Evolutionary conservation across 2,888 invertebrate genomes (phyloP), one percentile per base, ranked within the genome.

Genomic region (Germaria angustata): DNA sequence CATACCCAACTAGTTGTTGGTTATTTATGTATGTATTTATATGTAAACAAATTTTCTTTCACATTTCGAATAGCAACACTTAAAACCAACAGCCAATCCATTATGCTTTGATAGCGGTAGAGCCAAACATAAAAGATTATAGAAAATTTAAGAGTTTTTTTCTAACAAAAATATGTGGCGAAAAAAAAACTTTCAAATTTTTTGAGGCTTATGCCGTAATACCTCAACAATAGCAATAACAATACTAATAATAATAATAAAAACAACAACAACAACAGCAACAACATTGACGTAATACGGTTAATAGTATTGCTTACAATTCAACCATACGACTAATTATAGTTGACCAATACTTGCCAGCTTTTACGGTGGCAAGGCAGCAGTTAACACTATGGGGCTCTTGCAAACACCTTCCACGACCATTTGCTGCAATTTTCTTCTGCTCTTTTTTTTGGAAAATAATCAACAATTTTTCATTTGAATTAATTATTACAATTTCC

Each of bases 401-500:
- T 7, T 6, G 15, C 44, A 15, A 57, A 69, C 69, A 71, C 69
- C 71, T 71, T 34, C 46, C 5, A 2, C 15, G 8, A 13, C 2
- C 36, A 0, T 2, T 1, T 28, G n/a, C 17, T 36, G 11, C 0
- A 11, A 13, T 57, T 39, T 8, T 24, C n/a, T n/a, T n/a, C n/a
- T n/a, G n/a, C n/a, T n/a, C n/a, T n/a, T n/a, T n/a, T n/a, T 28
- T 28, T 11, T 6, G 15, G 11, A 69, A 59, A n/a, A n/a, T n/a
- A n/a, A n/a, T 39, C 17, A 75, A 34, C 15, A 63, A 63, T 75
- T 36, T 75, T 75, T 66, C 65, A 46, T 55, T 36, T 46, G 28
- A 75, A 46, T 57, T 65, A 55, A 65, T 73, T 66, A 66, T 75
- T 39, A 57, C 46, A 57, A 75, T 75, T 65, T 57, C 13, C 9